phyloP scores from a whole-genome alignment of 2,797 vertebrate species.

The Syngnathus rostellatus region DNA sequence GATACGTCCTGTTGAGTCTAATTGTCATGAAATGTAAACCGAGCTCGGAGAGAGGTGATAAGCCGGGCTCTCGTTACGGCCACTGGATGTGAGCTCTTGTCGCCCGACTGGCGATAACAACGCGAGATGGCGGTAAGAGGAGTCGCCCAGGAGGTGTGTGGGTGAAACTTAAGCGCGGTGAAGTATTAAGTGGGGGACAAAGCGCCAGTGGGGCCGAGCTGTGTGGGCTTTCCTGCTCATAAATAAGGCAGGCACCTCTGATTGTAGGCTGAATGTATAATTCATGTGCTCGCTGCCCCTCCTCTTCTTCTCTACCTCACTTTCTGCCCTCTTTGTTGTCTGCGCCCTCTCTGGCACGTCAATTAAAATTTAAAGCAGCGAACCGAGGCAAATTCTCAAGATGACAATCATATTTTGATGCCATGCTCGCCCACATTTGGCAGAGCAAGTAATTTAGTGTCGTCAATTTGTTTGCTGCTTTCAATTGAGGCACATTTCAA shows the following conservation, averaged over 20 bases:
- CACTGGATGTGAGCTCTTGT: conserved; percentile 39
- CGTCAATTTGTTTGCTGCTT: neutral
- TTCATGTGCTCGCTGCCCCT: conserved; percentile 58
- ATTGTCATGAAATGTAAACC: conserved; percentile 58
- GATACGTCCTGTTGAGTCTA: conserved; percentile 59
- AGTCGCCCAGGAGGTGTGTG: conserved; percentile 32
- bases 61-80: conserved; percentile 48
- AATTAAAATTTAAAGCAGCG: conserved; percentile 69
- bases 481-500: neutral
- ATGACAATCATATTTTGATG: neutral
- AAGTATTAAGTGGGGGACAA: conserved; percentile 66
- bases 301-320: conserved; percentile 56
- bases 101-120: conserved; percentile 19
- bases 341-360: conserved; percentile 57
- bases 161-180: conserved; percentile 57
- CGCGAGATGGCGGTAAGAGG: conserved; percentile 22
- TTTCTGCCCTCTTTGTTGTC: conserved; percentile 65
- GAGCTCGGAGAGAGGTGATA: conserved; percentile 51
- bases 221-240: conserved; percentile 60
- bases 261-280: conserved; percentile 72
- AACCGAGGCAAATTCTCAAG: neutral
- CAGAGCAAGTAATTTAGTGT: neutral
- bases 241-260: conserved; percentile 70
- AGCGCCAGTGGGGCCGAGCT: conserved; percentile 48
- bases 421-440: neutral